Evolutionary conservation across 2,888 invertebrate species (phyloP).

Genomic region (Drosophila heteroneura): DNA sequence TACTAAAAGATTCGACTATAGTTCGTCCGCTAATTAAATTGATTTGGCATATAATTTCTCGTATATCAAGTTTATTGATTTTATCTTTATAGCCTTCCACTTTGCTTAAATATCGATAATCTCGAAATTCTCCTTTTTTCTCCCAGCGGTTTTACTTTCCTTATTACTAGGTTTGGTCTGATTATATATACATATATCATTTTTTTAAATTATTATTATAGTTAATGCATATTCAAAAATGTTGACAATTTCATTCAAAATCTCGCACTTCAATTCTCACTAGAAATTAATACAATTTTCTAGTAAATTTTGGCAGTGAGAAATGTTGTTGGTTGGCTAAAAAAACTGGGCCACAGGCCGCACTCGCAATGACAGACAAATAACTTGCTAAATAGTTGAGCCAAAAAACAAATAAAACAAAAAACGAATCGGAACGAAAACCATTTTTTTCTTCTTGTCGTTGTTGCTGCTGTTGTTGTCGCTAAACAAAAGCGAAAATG

Average conservation of each 20-base stretch:
- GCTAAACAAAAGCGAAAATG: slow-evolving; percentile 58
- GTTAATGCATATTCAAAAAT: not conserved
- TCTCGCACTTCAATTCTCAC: not conserved
- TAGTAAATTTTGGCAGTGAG: slow-evolving; percentile 31
- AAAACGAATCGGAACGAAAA: not conserved
- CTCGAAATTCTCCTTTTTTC: no score
- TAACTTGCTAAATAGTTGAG: slow-evolving; percentile 52
- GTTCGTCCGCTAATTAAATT: not conserved
- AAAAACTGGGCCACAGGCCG: slow-evolving; percentile 39
- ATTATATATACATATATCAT: not conserved
- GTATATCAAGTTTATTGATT: not conserved
- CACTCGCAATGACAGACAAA: slow-evolving; percentile 25
- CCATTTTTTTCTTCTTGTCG: slow-evolving; percentile 3
- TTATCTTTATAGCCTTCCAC: not conserved
- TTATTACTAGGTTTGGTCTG: not conserved
- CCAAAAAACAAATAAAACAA: slow-evolving; percentile 36
- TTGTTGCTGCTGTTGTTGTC: slow-evolving; percentile 16
- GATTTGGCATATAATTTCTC: not conserved
- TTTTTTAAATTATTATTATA: not conserved
- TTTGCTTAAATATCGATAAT: not conserved
- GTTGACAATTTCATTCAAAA: not conserved
- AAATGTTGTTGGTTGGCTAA: slow-evolving; percentile 1
- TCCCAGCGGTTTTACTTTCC: no score
- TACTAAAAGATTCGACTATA: not conserved
- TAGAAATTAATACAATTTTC: slow-evolving; percentile 21